Evolutionary conservation across 2,888 invertebrate species (phyloP), one percentile per base, ranked within the genome.

Genomic region (Harpagoxenus sublaevis): DNA sequence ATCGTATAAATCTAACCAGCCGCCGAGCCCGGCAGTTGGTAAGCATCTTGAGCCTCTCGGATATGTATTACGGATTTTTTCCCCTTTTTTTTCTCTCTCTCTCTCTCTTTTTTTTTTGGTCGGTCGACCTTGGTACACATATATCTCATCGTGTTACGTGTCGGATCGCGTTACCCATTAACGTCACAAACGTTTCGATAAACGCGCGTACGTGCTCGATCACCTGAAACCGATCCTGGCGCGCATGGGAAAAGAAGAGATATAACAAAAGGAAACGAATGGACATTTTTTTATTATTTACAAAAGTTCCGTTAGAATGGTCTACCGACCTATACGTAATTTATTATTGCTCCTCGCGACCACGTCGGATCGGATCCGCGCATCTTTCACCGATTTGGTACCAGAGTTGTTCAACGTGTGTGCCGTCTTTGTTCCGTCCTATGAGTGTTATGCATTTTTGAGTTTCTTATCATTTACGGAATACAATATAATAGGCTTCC

Each of bases 401-500:
- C 35, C 68, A 83, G 68, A 63, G n/a, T 62, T 62, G 62, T 62
- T 86, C 74, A 81, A 84, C 91, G 87, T 91, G 84, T 92, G 92
- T 92, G 93, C 87, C 87, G 92, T 92, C 92, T 89, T 86, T 92
- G 92, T 93, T 93, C 89, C 92, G 93, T 93, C 92, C 92, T 90
- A 23, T 92, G 74, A 90, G 91, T 92, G 93, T 92, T 92, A 84
- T 88, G 79, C 88, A 89, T 93, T 92, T 92, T 84, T 92, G 87
- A 88, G 73, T 88, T 91, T 73, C 88, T 90, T 89, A 88, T 73
- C 78, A 90, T 91, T 90, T 91, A 91, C 86, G 88, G 90, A 84
- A 18, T 91, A 86, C 91, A 92, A 92, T 92, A 91, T 92, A 92
- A 93, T 96, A 92, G 96, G 96, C 94, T 96, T 96, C 93, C 96